Conservation (phyloP, 1,140 invertebrate species). For the Leptinotarsa undecemlineata region DNA sequence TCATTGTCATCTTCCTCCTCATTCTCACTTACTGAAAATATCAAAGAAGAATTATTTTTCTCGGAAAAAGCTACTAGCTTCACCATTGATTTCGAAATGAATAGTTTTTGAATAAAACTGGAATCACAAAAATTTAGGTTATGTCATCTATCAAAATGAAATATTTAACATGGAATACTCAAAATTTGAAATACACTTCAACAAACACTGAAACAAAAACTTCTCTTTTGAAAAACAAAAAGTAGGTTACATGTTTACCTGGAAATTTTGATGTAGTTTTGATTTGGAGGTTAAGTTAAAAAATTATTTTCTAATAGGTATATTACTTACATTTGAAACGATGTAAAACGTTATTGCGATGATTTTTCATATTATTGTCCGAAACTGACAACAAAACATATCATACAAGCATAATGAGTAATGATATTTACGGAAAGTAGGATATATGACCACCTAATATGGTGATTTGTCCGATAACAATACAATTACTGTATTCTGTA, state of each 20-base stretch:
- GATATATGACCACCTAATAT: no score
- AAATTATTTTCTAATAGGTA: not conserved
- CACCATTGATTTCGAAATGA: not conserved
- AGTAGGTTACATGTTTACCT: no score
- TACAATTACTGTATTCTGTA: no score
- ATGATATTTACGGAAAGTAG: no score
- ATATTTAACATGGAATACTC: not conserved
- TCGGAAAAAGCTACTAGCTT: not conserved
- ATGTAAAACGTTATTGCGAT: not conserved
- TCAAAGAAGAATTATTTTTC: conserved; percentile 11
- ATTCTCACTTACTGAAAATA: conserved; percentile 61
- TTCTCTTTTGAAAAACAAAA: not conserved
- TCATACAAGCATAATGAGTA: no score
- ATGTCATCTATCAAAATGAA: conserved; percentile 20
- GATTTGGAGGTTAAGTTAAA: not conserved
- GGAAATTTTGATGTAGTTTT: not conserved
- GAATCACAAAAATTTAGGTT: conserved; percentile 12
- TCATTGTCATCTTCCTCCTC: conserved; percentile 88
- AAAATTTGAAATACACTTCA: no score
- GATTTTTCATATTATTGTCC: conserved; percentile 11
- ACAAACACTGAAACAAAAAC: not conserved
- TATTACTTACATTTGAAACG: conserved; percentile 6
- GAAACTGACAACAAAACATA: not conserved
- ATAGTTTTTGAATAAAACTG: not conserved
- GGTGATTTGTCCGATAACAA: no score